These are phyloP conservation scores for Diadophis punctatus DNA, from an alignment of 2,113 vertebrate species.

Conservation along the genomic window DNA sequence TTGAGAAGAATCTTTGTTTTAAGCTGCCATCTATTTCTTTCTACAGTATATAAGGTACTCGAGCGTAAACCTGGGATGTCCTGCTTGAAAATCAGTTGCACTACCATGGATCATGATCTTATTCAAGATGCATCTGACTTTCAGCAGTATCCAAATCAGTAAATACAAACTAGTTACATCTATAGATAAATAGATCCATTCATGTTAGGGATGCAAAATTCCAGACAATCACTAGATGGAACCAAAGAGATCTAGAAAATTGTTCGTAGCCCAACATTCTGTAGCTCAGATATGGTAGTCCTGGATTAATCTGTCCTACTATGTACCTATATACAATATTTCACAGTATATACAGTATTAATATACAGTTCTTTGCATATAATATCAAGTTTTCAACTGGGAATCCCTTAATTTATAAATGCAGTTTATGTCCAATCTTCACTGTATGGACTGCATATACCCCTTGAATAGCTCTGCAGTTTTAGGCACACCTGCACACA, in stretches of 20 bases:
- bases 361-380: background rate
- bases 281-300: background rate
- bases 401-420: background rate
- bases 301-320: background rate
- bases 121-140: background rate
- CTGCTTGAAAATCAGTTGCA: background rate
- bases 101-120: background rate
- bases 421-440: background rate
- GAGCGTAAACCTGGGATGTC: background rate
- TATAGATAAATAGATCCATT: background rate
- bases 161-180: background rate
- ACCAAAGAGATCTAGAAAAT: background rate
- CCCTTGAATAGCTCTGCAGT: constrained; percentile 11
- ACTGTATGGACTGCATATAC: background rate
- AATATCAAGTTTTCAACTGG: background rate
- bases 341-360: background rate
- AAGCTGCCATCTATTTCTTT: background rate
- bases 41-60: background rate
- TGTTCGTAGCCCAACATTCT: background rate
- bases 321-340: background rate
- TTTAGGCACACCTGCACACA: background rate
- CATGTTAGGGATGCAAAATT: background rate
- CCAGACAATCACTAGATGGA: background rate
- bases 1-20: background rate
- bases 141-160: background rate